These are phyloP conservation scores for Orthochromis indermauri DNA, from an alignment of 2,113 vertebrate genomes.

Conservation along the genomic window DNA sequence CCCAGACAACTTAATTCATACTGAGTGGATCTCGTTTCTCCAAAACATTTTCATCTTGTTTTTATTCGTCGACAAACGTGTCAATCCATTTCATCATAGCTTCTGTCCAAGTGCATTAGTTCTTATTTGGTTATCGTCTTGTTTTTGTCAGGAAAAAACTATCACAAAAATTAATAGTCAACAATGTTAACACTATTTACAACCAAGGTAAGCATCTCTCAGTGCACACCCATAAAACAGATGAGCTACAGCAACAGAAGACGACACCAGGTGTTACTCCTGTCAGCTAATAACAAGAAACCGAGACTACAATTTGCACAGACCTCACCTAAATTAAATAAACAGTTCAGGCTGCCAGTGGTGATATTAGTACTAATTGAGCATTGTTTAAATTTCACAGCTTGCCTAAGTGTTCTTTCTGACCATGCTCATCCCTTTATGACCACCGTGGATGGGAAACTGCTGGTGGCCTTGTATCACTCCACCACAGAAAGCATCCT, in stretches of 20 bases:
- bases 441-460: neutral
- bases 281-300: neutral
- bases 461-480: neutral
- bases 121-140: neutral
- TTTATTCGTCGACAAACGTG: neutral
- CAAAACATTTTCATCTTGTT: neutral
- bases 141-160: neutral
- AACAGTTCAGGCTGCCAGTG: neutral
- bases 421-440: neutral
- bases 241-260: neutral
- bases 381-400: neutral
- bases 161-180: neutral
- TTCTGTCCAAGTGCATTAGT: neutral
- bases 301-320: neutral
- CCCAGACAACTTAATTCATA: neutral
- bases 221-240: neutral
- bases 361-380: neutral
- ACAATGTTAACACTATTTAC: neutral
- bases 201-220: neutral
- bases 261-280: neutral
- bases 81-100: neutral
- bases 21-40: neutral
- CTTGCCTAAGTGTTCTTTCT: neutral
- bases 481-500: neutral
- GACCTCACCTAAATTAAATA: neutral